Evolutionary conservation across 1,140 invertebrate species (phyloP).

Genomic region (Drosophila varians): DNA sequence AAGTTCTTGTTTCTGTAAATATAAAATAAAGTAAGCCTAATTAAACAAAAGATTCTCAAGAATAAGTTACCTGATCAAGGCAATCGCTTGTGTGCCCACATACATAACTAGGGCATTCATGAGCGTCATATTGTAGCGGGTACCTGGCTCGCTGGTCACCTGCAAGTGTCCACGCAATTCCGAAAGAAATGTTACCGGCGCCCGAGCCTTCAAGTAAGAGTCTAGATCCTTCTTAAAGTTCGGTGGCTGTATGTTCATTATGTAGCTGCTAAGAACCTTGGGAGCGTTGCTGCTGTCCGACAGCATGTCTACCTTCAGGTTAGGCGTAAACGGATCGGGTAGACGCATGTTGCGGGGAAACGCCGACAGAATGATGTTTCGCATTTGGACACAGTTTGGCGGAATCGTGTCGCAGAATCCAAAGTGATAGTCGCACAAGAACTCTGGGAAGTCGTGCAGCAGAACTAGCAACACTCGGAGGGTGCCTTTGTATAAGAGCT

Average conservation of each 20-base stretch:
- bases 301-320: constrained; percentile 97
- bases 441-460: constrained; percentile 99
- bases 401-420: constrained; percentile 99
- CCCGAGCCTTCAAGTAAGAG: constrained; percentile 96
- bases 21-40: background rate
- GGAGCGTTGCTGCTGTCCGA: constrained; percentile 93
- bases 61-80: constrained; percentile 86
- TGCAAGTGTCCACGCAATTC: constrained; percentile 96
- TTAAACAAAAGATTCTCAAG: too few relatives aligned
- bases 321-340: constrained; percentile 99
- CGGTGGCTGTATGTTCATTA: constrained; percentile 92
- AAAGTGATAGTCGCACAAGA: constrained; percentile 99
- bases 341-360: constrained; percentile 99
- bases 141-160: constrained; percentile 92
- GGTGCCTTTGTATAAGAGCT: constrained; percentile 97
- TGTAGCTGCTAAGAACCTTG: constrained; percentile 95
- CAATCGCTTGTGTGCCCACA: constrained; percentile 98
- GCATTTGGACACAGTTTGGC: constrained; percentile 99
- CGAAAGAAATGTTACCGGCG: constrained; percentile 97
- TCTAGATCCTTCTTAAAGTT: constrained; percentile 98
- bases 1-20: constrained; percentile 89
- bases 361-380: constrained; percentile 98
- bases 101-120: constrained; percentile 99
- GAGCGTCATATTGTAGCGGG: constrained; percentile 96
- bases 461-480: constrained; percentile 97